phyloP scores from a whole-genome alignment of 2,888 invertebrate genomes.

The Timandra comae region DNA sequence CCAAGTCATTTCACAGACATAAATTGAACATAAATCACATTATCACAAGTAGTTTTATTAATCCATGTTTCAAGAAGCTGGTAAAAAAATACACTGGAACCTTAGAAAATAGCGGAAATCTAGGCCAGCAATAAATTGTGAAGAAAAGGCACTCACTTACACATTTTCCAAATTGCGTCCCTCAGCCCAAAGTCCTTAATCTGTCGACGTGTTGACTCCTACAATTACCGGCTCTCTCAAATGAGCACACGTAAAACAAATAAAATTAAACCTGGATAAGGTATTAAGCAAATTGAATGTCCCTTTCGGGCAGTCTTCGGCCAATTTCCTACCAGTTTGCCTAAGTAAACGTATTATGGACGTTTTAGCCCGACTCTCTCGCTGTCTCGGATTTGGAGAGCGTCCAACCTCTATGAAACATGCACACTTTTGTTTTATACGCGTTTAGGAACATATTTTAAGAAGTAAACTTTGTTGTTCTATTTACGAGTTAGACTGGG shows the following conservation, averaged over 20 bases:
- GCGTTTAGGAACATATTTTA: slow-evolving; percentile 7
- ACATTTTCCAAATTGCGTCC: too few species aligned
- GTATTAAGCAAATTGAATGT: slow-evolving; percentile 14
- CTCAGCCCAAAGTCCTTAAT: too few species aligned
- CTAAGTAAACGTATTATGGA: slow-evolving; percentile 15
- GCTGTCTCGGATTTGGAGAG: slow-evolving; percentile 11
- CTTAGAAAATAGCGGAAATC: too few species aligned
- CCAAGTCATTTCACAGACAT: too few species aligned
- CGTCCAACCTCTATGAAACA: slow-evolving; percentile 9
- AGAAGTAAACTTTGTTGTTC: too few species aligned
- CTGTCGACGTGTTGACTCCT: neutral
- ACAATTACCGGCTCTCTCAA: neutral
- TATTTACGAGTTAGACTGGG: too few species aligned
- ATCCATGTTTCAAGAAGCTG: too few species aligned
- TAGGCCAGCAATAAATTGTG: too few species aligned
- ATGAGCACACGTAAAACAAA: slow-evolving; percentile 6
- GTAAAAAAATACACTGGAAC: too few species aligned
- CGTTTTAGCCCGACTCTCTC: slow-evolving; percentile 9
- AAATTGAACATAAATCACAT: too few species aligned
- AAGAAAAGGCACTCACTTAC: too few species aligned
- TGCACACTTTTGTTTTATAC: slow-evolving; percentile 11
- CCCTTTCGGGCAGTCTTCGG: slow-evolving; percentile 5
- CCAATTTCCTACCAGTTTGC: slow-evolving; percentile 9
- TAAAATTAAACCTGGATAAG: slow-evolving; percentile 2
- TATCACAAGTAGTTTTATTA: too few species aligned